Evolutionary conservation across 2,113 vertebrate genomes (phyloP), one percentile per base, ranked within the genome.

Genomic region (Sphyrna mokarran): DNA sequence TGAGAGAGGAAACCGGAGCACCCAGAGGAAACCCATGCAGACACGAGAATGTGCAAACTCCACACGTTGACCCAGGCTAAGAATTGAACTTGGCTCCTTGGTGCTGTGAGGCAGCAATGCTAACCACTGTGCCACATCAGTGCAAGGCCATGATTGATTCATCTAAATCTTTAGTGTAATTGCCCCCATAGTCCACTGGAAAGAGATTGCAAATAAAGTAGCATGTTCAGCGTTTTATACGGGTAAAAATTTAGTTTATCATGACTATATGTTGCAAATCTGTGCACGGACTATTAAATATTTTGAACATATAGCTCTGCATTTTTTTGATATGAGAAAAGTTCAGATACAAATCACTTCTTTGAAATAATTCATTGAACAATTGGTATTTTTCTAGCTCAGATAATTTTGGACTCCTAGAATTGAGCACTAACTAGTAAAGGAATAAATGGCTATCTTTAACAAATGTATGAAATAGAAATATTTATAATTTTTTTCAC

Each of bases 401-500:
- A 29, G 3, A 10, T 58, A 54, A 89, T 29, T 87, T 87, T 89
- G 86, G 29, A 58, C 22, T 89, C 7, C 10, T 23, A 89, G 86
- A 54, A 89, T 58, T 89, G 48, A 26, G 48, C 9, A 89, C 54
- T 26, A 29, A 89, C 40, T 7, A 54, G 9, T 89, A 29, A 29
- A 89, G 48, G 10, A 89, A 54, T 54, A 89, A 23, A 29, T 89
- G 23, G 43, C 43, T 89, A 29, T 48, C 43, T 89, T 89, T 89
- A 23, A 48, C 23, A 89, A 54, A 89, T 20, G 37, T 58, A 58
- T 5, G 48, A 54, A 87, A 87, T 87, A 87, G 20, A 78, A 54
- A 0, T 96, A n/a, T 95, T 0, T 96, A 95, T 23, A 1, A 97
- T 76, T 96, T 95, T 95, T 93, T 58, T 33, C 29, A 96, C 96